Evolutionary conservation across 2,113 vertebrate genomes (phyloP), one percentile per base, ranked within the genome.

Genomic region (Acanthochromis polyacanthus): DNA sequence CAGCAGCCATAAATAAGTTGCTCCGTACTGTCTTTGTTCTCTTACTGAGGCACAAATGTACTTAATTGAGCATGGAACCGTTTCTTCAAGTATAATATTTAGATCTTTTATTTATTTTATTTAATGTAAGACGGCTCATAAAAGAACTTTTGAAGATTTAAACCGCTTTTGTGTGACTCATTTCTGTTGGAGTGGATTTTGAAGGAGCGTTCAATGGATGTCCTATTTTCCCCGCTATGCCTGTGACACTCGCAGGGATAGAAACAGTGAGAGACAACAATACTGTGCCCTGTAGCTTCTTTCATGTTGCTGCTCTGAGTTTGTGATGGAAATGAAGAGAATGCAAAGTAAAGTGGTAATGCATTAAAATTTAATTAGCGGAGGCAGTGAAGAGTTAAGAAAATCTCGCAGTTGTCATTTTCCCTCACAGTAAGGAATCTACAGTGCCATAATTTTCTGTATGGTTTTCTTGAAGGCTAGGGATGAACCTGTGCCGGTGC

Each of bases 291-390:
- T 0, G 46, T 80, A 78, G 84, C 75, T 67, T 78, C 76, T 87
- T 81, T 81, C 75, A 80, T 84, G 81, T 60, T 86, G 78, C 71
- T 57, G 57, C 71, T 78, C 60, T 46, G 78, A 82, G 64, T 48
- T 51, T 72, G 77, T 56, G 69, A 76, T 63, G 68, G 73, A 75
- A 87, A 83, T 79, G 63, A 90, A 88, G 64, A 38, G 67, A 83
- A 89, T 73, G 78, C 75, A 81, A 75, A 78, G 63, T 71, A 86
- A 62, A 48, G 59, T 80, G 69, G 62, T 72, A 72, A 82, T 65
- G 74, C 65, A 80, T 84, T 66, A 62, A 50, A 82, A 63, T 90
- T 90, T 81, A 89, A 90, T 91, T 89, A 79, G 74, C 52, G 69
- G 55, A 77, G 48, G 79, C 81, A 81, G 22, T 17, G 69, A 80